phyloP scores from a whole-genome alignment of 1,140 invertebrate genomes.

The Nixonia krombeini region DNA sequence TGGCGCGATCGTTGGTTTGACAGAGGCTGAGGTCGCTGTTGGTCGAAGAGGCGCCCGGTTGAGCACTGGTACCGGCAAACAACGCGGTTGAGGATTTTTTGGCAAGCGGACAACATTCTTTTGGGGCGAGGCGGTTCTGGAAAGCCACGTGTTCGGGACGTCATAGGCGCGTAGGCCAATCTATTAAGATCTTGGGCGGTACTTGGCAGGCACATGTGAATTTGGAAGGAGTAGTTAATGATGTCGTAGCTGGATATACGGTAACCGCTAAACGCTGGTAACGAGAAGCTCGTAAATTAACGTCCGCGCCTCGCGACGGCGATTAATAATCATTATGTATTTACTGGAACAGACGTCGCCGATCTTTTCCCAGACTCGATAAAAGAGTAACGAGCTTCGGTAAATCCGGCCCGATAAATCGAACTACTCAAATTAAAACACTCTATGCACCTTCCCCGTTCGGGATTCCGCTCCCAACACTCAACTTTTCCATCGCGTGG shows the following conservation, averaged over 20 bases:
- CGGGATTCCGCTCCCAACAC: too few species aligned
- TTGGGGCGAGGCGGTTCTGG: conserved; percentile 51
- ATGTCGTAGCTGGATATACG: conserved; percentile 47
- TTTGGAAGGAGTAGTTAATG: conserved; percentile 55
- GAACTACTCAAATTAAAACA: too few species aligned
- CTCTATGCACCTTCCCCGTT: too few species aligned
- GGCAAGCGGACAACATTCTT: conserved; percentile 54
- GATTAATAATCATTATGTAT: conserved; percentile 10
- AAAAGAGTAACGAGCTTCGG: background rate
- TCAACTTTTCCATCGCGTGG: too few species aligned
- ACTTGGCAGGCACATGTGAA: conserved; percentile 61
- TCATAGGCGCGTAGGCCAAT: conserved; percentile 46
- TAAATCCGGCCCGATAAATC: background rate
- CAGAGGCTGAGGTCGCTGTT: too few species aligned
- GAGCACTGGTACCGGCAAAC: conserved; percentile 22
- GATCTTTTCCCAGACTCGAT: conserved; percentile 3
- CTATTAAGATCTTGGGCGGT: conserved; percentile 53
- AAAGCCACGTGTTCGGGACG: conserved; percentile 56
- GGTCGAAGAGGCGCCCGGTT: conserved; percentile 16
- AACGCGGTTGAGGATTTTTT: conserved; percentile 35
- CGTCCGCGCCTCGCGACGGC: background rate
- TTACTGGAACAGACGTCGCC: background rate
- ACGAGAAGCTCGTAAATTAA: conserved; percentile 10
- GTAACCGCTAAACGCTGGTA: conserved; percentile 3
- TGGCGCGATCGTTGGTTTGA: too few species aligned